Conservation (phyloP, 2,113 vertebrate genomes). For the Notothenia coriiceps region DNA sequence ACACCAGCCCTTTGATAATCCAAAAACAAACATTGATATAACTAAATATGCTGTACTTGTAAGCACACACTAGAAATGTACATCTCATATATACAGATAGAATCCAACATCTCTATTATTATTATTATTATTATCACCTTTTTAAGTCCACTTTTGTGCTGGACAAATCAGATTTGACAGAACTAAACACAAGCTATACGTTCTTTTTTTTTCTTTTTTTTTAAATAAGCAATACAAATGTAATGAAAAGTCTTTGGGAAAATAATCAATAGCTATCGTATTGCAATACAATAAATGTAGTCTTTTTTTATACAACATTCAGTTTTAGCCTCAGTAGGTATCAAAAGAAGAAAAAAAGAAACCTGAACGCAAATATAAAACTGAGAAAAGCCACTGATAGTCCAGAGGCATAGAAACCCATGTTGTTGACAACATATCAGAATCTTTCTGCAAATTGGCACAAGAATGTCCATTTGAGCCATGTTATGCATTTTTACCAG, state of each 20-base stretch:
- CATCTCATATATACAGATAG: constrained; percentile 63
- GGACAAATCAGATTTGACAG: constrained; percentile 31
- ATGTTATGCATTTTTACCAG: constrained; percentile 7
- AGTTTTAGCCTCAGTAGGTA: constrained; percentile 45
- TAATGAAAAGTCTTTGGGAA: constrained; percentile 70
- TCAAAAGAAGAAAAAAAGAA: neutral
- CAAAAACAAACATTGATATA: constrained; percentile 41
- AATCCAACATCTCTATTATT: constrained; percentile 52
- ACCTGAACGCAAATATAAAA: neutral
- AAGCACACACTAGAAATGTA: constrained; percentile 65
- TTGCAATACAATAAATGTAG: constrained; percentile 56
- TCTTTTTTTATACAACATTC: constrained; percentile 57
- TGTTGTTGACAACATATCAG: constrained; percentile 5
- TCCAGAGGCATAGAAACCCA: constrained; percentile 15
- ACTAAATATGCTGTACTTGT: constrained; percentile 49
- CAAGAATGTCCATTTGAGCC: constrained; percentile 17
- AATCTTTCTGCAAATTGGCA: constrained; percentile 29
- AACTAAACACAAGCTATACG: constrained; percentile 7
- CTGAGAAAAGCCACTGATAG: neutral
- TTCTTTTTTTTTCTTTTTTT: constrained; percentile 1
- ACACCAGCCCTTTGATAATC: constrained; percentile 79
- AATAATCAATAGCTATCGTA: constrained; percentile 45
- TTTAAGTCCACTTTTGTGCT: constrained; percentile 24
- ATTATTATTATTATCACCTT: constrained; percentile 47
- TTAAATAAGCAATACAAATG: constrained; percentile 17